These are phyloP conservation scores for Pyxicephalus adspersus DNA, from an alignment of 2,113 vertebrate genomes.

Conservation along the genomic window DNA sequence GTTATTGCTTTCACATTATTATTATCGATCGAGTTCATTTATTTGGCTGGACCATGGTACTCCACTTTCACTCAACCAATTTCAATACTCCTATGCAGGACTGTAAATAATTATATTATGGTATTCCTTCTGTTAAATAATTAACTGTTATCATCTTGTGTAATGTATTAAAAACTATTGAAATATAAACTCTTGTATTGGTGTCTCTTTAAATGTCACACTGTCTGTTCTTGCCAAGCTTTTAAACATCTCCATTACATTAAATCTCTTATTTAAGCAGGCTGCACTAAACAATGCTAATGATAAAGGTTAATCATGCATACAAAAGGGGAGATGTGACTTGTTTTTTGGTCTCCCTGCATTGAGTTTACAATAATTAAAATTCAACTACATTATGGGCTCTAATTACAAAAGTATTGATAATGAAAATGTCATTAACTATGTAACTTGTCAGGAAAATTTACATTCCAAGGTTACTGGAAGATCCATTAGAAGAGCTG, in stretches of 20 bases:
- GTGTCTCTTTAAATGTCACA: neutral
- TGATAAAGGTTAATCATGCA: slow-evolving; percentile 12
- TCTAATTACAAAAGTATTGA: slow-evolving; percentile 30
- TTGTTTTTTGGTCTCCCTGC: neutral
- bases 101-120: too few species aligned
- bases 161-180: too few species aligned
- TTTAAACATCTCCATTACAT: slow-evolving; percentile 15
- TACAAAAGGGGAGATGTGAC: neutral
- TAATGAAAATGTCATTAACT: slow-evolving; percentile 27
- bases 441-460: slow-evolving; percentile 21
- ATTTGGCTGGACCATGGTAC: too few species aligned
- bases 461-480: slow-evolving; percentile 6
- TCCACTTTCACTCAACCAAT: too few species aligned
- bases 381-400: slow-evolving; percentile 4
- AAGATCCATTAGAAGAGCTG: neutral
- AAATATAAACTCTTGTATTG: too few species aligned
- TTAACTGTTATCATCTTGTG: too few species aligned
- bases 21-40: too few species aligned
- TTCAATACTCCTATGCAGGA: too few species aligned
- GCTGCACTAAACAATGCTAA: slow-evolving; percentile 18
- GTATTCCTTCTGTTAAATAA: too few species aligned
- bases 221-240: neutral
- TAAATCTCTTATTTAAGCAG: slow-evolving; percentile 12
- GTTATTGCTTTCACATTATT: too few species aligned
- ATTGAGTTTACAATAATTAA: slow-evolving; percentile 38